Evolutionary conservation across 2,888 invertebrate species (phyloP).

Genomic region (Drosophila merina): DNA sequence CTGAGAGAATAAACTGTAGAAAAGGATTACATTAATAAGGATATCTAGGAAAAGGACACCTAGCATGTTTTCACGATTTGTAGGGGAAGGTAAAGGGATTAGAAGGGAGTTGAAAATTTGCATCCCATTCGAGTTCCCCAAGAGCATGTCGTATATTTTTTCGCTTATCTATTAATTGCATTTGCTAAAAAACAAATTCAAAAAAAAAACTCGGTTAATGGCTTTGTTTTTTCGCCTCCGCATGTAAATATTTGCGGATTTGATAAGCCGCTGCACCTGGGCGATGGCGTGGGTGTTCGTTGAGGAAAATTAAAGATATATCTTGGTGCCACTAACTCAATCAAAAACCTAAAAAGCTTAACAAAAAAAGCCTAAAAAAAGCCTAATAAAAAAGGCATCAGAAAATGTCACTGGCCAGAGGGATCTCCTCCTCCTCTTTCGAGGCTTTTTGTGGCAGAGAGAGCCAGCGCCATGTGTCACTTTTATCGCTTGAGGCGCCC

Average conservation of each 20-base stretch:
- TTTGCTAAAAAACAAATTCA: not conserved
- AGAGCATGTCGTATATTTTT: no score
- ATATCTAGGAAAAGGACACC: no score
- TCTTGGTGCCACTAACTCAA: slow-evolving; percentile 13
- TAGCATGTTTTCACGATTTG: no score
- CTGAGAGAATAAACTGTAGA: no score
- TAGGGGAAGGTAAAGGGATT: no score
- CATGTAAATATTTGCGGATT: not conserved
- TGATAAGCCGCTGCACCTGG: not conserved
- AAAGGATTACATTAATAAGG: no score
- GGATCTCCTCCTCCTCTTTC: no score
- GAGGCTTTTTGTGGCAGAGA: no score
- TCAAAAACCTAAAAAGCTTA: no score
- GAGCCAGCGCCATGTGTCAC: slow-evolving; percentile 41
- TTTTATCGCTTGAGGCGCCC: slow-evolving; percentile 33
- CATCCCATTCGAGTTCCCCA: no score
- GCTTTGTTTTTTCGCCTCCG: slow-evolving; percentile 4
- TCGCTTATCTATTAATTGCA: not conserved
- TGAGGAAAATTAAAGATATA: not conserved
- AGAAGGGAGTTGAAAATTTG: no score
- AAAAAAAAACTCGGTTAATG: not conserved
- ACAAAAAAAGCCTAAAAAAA: no score
- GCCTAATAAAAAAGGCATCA: not conserved
- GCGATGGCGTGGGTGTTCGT: not conserved
- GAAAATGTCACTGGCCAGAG: slow-evolving; percentile 34